phyloP scores from a whole-genome alignment of 2,888 invertebrate species.

The Neoaliturus tenellus region DNA sequence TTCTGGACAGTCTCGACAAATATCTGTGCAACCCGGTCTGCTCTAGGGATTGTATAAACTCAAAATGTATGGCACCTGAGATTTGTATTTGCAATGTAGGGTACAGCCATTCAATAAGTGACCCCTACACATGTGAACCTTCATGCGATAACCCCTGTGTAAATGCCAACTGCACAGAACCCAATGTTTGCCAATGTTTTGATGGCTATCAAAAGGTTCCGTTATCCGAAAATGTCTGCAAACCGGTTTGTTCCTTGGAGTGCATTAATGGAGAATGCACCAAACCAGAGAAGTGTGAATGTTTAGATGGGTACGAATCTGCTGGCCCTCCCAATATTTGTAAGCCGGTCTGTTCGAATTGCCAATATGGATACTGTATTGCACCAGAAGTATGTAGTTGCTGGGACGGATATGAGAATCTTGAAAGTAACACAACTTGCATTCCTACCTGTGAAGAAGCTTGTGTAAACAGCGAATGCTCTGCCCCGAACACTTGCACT shows the following conservation, averaged over 20 bases:
- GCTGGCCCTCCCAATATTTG: neutral
- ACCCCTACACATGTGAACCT: constrained; percentile 36
- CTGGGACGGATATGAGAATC: constrained; percentile 18
- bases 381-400: constrained; percentile 2
- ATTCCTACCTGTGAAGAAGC: neutral
- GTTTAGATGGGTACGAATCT: neutral
- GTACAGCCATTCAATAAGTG: neutral
- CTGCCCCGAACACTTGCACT: constrained; percentile 9
- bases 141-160: constrained; percentile 15
- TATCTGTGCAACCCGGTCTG: neutral
- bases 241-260: neutral
- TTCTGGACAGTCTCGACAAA: neutral
- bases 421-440: neutral
- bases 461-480: constrained; percentile 6
- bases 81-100: neutral
- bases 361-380: neutral
- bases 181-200: constrained; percentile 33
- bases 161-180: constrained; percentile 36
- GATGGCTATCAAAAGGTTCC: constrained; percentile 15
- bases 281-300: constrained; percentile 15
- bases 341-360: neutral
- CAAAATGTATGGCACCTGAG: neutral
- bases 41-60: neutral
- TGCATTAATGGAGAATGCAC: neutral
- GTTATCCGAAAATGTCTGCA: neutral